Percentiles rank a stretch among this genome's conserved stretches.
Evolutionary conservation across 2,113 vertebrate genomes (phyloP).

Genomic region (Myanophis thanlyinensis): DNA sequence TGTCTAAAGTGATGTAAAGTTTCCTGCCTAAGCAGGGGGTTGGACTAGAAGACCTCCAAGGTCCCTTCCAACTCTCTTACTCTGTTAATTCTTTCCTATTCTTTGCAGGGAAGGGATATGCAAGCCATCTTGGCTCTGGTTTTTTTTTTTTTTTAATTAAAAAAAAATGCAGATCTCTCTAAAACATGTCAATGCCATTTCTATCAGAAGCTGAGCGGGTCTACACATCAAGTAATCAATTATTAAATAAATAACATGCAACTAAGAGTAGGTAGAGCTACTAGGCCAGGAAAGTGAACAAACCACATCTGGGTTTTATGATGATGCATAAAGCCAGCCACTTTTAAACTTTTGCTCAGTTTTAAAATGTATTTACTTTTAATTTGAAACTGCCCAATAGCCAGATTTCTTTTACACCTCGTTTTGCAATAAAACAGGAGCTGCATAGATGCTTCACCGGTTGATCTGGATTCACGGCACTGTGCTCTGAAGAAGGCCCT

Average conservation of each 20-base stretch:
- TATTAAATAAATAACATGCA: background rate
- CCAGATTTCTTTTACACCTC: background rate
- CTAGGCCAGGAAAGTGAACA: background rate
- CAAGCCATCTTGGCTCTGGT: background rate
- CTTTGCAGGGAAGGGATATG: background rate
- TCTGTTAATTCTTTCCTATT: background rate
- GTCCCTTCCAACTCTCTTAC: too few relatives aligned
- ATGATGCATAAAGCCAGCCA: background rate
- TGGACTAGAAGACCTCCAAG: too few relatives aligned
- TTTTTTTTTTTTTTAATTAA: background rate
- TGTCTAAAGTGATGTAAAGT: too few relatives aligned
- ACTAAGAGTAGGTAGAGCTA: background rate
- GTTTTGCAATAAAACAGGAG: background rate
- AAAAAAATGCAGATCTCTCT: background rate
- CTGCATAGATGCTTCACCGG: background rate
- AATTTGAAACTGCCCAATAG: background rate
- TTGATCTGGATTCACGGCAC: background rate
- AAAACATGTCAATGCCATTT: background rate
- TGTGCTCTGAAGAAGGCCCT: background rate
- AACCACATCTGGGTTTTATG: background rate
- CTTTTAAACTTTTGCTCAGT: background rate
- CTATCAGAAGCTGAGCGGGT: background rate
- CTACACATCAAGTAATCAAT: background rate
- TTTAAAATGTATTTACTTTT: background rate
- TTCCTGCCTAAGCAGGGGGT: too few relatives aligned